Conservation (phyloP, 1,140 invertebrate genomes). For the Polypedilum vanderplanki region DNA sequence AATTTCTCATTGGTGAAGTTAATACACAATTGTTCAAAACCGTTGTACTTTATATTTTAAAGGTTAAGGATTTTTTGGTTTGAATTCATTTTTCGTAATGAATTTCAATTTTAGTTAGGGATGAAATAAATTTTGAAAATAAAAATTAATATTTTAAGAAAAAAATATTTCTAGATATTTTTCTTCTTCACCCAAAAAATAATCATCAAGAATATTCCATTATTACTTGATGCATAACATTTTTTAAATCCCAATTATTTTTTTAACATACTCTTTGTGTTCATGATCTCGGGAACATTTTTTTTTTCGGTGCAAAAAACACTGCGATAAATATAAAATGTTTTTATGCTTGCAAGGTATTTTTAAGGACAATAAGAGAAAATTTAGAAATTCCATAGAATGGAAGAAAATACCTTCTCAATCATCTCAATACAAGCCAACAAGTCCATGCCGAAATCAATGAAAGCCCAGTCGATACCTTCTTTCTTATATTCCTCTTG, state of each 20-base stretch:
- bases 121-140: too few species aligned
- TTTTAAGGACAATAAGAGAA: background rate
- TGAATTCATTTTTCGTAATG: background rate
- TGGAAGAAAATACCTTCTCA: slow-evolving; percentile 69
- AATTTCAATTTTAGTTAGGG: background rate
- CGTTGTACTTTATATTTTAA: slow-evolving; percentile 37
- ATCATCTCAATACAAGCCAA: slow-evolving; percentile 95
- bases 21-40: slow-evolving; percentile 99
- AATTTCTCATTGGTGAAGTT: slow-evolving; percentile 99
- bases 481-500: slow-evolving; percentile 96
- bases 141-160: too few species aligned
- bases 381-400: background rate
- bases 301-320: too few species aligned
- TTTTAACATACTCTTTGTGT: too few species aligned
- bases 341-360: background rate
- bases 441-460: slow-evolving; percentile 97
- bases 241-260: too few species aligned
- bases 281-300: too few species aligned
- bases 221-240: too few species aligned
- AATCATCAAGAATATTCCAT: too few species aligned
- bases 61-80: background rate
- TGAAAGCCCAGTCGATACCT: slow-evolving; percentile 92
- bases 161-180: too few species aligned
- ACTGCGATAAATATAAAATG: background rate
- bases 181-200: too few species aligned